Evolutionary conservation across 1,140 invertebrate genomes (phyloP).

Genomic region (Trachymyrmex septentrionalis): DNA sequence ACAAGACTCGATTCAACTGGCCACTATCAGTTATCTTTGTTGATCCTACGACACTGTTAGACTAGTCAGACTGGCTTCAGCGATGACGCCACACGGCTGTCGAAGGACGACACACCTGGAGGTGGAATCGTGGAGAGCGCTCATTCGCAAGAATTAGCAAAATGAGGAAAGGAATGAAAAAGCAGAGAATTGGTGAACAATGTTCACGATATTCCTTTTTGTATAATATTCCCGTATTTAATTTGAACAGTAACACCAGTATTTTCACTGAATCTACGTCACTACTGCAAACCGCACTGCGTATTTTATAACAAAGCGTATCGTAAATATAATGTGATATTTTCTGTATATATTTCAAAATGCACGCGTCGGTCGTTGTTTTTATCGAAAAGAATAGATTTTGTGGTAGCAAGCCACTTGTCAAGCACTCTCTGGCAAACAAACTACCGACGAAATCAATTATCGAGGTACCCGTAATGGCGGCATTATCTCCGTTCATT

Average conservation of each 20-base stretch:
- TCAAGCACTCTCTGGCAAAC: constrained; percentile 13
- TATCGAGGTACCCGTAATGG: background rate
- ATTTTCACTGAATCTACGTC: background rate
- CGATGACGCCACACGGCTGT: constrained; percentile 35
- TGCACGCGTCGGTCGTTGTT: background rate
- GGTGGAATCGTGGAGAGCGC: background rate
- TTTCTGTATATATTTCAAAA: background rate
- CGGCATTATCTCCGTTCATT: constrained; percentile 45
- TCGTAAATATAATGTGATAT: background rate
- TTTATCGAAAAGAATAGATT: background rate
- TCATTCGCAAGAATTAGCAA: background rate
- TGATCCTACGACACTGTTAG: constrained; percentile 54
- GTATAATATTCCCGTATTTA: background rate
- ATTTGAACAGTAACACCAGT: background rate
- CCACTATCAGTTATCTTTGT: constrained; percentile 29
- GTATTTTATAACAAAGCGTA: background rate
- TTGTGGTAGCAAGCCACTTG: no score
- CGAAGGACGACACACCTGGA: constrained; percentile 40
- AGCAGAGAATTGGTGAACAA: background rate
- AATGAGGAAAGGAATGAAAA: background rate
- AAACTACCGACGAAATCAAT: background rate
- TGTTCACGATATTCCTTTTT: background rate
- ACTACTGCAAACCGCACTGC: background rate
- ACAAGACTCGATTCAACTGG: no score
- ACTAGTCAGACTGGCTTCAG: background rate